Conservation (phyloP, 1,140 invertebrate species). For the Magallana ariakensis region DNA sequence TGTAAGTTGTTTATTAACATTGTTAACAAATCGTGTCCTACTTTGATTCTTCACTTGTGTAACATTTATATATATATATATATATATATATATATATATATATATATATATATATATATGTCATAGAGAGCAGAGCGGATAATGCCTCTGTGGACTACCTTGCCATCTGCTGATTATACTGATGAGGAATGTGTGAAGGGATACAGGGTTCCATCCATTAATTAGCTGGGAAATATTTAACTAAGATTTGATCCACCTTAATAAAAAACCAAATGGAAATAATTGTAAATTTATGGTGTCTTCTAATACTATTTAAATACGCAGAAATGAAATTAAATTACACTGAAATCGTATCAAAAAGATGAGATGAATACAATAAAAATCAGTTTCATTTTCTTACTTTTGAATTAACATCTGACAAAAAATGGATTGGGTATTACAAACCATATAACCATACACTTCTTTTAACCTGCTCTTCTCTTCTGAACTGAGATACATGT, state of each 20-base stretch:
- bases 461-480: background rate
- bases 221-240: background rate
- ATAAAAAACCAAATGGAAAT: background rate
- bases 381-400: background rate
- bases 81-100: too few relatives aligned
- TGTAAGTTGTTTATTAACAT: too few relatives aligned
- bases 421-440: background rate
- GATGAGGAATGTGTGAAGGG: background rate
- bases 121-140: too few relatives aligned
- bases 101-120: too few relatives aligned
- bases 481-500: background rate
- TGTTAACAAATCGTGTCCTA: too few relatives aligned
- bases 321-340: background rate
- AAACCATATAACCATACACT: constrained; percentile 9
- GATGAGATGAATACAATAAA: background rate
- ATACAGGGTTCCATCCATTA: constrained; percentile 4
- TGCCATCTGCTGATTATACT: constrained; percentile 2
- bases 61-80: too few relatives aligned
- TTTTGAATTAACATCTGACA: background rate
- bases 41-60: too few relatives aligned
- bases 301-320: background rate
- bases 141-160: constrained; percentile 7
- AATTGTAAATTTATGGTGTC: background rate
- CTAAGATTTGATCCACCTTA: constrained; percentile 8
- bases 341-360: background rate